Conservation (phyloP, 2,888 invertebrate genomes). For the Hyposoter dolosus region DNA sequence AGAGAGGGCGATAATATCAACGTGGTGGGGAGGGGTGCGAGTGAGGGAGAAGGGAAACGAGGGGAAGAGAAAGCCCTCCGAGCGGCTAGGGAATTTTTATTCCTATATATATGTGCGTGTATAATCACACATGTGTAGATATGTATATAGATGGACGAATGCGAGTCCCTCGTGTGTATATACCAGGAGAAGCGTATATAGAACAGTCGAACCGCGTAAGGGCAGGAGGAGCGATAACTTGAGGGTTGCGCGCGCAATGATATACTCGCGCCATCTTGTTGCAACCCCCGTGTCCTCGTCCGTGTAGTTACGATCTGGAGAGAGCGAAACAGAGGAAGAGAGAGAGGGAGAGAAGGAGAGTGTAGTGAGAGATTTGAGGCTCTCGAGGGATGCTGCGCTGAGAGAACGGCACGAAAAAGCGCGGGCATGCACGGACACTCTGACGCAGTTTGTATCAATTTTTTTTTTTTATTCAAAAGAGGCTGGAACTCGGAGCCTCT, state of each 20-base stretch:
- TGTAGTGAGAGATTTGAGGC: slow-evolving; percentile 52
- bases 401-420: slow-evolving; percentile 38
- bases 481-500: background rate
- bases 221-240: slow-evolving; percentile 19
- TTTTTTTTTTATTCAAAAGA: background rate
- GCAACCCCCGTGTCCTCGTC: slow-evolving; percentile 71
- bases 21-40: slow-evolving; percentile 67
- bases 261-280: slow-evolving; percentile 72
- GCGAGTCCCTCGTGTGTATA: slow-evolving; percentile 28
- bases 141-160: background rate
- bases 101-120: slow-evolving; percentile 10
- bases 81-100: slow-evolving; percentile 53
- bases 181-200: slow-evolving; percentile 23
- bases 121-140: background rate
- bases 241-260: slow-evolving; percentile 70
- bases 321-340: slow-evolving; percentile 26
- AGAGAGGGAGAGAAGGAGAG: slow-evolving; percentile 39
- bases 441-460: background rate
- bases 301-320: slow-evolving; percentile 46
- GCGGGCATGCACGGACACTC: slow-evolving; percentile 71
- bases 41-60: slow-evolving; percentile 58
- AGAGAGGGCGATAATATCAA: slow-evolving; percentile 57
- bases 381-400: slow-evolving; percentile 65
- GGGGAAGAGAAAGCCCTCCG: slow-evolving; percentile 68
- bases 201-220: background rate